A percentile compares a stretch with the other conserved stretches of the same genome.
These are phyloP conservation scores for Synanthedon tipuliformis DNA, from an alignment of 2,888 invertebrate species.

Conservation along the genomic window DNA sequence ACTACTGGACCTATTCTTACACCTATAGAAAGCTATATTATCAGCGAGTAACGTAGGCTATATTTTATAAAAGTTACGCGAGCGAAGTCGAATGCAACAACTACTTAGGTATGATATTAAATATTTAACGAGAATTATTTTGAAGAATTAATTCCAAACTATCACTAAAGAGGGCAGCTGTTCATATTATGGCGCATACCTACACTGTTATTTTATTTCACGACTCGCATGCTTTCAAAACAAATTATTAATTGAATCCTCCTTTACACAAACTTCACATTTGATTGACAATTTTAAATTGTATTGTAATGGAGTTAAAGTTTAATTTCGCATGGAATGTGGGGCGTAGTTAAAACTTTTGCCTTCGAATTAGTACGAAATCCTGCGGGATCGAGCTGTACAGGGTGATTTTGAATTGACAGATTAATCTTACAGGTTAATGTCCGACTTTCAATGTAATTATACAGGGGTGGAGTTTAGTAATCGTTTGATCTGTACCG, in stretches of 20 bases:
- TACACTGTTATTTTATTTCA: constrained; percentile 12
- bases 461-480: neutral
- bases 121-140: too few relatives aligned
- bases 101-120: too few relatives aligned
- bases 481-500: neutral
- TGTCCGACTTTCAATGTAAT: neutral
- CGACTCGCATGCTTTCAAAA: constrained; percentile 17
- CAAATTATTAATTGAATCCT: constrained; percentile 38
- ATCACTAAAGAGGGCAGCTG: neutral
- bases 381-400: constrained; percentile 13
- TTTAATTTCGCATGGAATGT: neutral
- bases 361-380: constrained; percentile 15
- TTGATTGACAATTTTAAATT: too few relatives aligned
- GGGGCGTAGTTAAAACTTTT: too few relatives aligned
- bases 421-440: constrained; percentile 4
- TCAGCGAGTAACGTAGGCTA: too few relatives aligned
- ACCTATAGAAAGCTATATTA: too few relatives aligned
- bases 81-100: too few relatives aligned
- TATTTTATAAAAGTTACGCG: too few relatives aligned
- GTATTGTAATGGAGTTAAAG: neutral
- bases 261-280: neutral
- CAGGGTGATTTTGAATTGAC: constrained; percentile 6
- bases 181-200: neutral
- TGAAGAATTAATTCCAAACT: too few relatives aligned
- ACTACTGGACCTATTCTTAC: too few relatives aligned